Base-by-base conservation (phyloP, 2,113 vertebrate genomes). In the Ondatra zibethicus region DNA sequence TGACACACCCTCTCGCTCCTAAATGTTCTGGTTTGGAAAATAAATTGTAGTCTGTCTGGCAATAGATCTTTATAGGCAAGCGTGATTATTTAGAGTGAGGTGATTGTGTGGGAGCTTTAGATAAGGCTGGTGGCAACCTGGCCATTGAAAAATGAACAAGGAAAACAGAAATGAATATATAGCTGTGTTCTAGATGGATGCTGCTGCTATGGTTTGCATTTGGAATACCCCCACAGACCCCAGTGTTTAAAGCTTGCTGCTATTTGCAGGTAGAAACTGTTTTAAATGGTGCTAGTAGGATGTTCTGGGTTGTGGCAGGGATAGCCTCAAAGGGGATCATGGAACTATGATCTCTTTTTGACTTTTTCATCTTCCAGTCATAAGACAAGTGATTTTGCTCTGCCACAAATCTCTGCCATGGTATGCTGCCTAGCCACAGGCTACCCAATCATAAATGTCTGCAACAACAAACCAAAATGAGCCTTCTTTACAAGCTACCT, bases 131-230 rank as follows among this genome's bases (percentile, higher is more conserved):
- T 23, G 16, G 36, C 82, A 42, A 52, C 39, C 7, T 86, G 33
- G 36, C 12, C 29, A 77, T 72, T 94, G 66, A 77, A 95, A 92
- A 75, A 89, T 42, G 50, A 23, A 45, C 78, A 91, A 81, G 78
- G 50, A 63, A 81, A 95, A 63, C 31, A 85, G 61, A 94, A 92
- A 73, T 55, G 19, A 76, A 36, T 7, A 13, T 9, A 47, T 1
- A 86, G 17, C 17, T 81, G 70, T 82, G 76, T 50, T 92, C 36
- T 27, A 78, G 88, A 66, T 23, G 66, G 39, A 42, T 0, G 80
- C 50, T 31, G 3, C 33, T 66, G 11, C 45, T 58, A 16, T 21
- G 11, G 58, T 21, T 39, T 77, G 47, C n/a, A 76, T 58, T 52
- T 58, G 72, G 88, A 68, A 86, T 10, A 31, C 9, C 3, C 3